These are phyloP conservation scores for Chrysina gloriosa DNA, from an alignment of 2,888 invertebrate genomes.

Conservation along the genomic window DNA sequence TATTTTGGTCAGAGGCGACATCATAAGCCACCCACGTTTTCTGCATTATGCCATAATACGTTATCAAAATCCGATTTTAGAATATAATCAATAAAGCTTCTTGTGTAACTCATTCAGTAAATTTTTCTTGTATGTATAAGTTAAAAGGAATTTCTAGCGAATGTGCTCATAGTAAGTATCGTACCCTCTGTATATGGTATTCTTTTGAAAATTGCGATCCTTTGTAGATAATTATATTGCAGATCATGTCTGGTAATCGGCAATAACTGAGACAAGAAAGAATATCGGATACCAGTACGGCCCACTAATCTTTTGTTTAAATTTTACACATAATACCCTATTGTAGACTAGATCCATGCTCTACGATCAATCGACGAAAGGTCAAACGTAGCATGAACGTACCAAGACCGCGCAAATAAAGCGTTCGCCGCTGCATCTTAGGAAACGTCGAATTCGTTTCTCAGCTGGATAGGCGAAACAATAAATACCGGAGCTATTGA, in stretches of 20 bases:
- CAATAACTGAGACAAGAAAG: not conserved
- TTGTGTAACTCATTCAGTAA: no score
- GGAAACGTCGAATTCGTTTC: slow-evolving; percentile 38
- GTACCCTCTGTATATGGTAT: no score
- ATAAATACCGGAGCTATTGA: slow-evolving; percentile 28
- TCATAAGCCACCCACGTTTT: no score
- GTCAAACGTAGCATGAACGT: slow-evolving; percentile 41
- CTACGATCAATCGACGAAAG: slow-evolving; percentile 39
- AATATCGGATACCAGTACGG: slow-evolving; percentile 21
- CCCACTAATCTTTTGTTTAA: slow-evolving; percentile 44
- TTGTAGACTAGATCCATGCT: slow-evolving; percentile 40
- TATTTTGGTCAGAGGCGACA: no score
- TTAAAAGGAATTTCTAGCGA: no score
- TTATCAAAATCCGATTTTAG: no score
- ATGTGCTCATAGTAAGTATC: no score
- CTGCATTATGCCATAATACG: no score
- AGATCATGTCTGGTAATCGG: slow-evolving; percentile 3
- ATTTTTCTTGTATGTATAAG: no score
- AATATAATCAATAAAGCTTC: no score
- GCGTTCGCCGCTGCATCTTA: slow-evolving; percentile 29
- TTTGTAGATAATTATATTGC: not conserved
- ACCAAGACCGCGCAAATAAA: slow-evolving; percentile 8
- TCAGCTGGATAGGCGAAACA: slow-evolving; percentile 36
- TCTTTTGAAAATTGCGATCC: not conserved
- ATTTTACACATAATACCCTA: slow-evolving; percentile 45